These are phyloP conservation scores for Sclerodermus sp. DNA, from an alignment of 2,888 invertebrate species.

Conservation along the genomic window DNA sequence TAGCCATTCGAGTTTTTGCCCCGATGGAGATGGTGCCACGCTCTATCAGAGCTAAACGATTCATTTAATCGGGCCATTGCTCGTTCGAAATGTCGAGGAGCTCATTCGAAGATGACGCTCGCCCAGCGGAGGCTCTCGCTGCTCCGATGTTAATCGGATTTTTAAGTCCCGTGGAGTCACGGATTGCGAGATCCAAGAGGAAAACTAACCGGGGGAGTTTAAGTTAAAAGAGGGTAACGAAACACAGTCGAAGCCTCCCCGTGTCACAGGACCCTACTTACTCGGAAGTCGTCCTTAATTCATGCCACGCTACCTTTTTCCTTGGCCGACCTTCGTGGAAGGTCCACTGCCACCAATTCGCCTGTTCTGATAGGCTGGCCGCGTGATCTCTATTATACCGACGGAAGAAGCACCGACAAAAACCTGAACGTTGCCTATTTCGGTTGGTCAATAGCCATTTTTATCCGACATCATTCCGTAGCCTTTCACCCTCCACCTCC, in stretches of 20 bases:
- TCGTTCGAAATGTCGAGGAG: too few relatives aligned
- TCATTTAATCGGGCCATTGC: too few relatives aligned
- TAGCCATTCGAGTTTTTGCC: conserved; percentile 1
- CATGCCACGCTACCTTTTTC: conserved; percentile 36
- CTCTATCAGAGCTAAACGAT: too few relatives aligned
- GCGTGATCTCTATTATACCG: conserved; percentile 31
- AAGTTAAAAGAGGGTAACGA: conserved; percentile 24
- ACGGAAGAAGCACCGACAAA: conserved; percentile 7
- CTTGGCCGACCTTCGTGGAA: conserved; percentile 27
- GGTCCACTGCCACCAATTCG: conserved; percentile 18
- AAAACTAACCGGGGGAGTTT: too few relatives aligned
- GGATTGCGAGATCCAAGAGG: too few relatives aligned
- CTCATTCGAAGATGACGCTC: too few relatives aligned
- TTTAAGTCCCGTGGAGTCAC: too few relatives aligned
- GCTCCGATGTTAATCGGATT: too few relatives aligned
- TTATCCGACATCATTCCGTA: neutral
- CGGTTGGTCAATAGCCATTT: neutral
- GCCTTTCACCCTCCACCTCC: neutral
- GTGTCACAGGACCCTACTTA: conserved; percentile 25
- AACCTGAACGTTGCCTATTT: conserved; percentile 14
- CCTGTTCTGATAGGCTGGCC: conserved; percentile 21
- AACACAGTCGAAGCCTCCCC: conserved; percentile 10
- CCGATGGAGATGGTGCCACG: too few relatives aligned
- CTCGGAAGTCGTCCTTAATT: conserved; percentile 43
- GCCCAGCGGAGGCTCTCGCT: too few relatives aligned